Evolutionary conservation across 2,888 invertebrate genomes (phyloP).

Genomic region (Orthosia gracilis): DNA sequence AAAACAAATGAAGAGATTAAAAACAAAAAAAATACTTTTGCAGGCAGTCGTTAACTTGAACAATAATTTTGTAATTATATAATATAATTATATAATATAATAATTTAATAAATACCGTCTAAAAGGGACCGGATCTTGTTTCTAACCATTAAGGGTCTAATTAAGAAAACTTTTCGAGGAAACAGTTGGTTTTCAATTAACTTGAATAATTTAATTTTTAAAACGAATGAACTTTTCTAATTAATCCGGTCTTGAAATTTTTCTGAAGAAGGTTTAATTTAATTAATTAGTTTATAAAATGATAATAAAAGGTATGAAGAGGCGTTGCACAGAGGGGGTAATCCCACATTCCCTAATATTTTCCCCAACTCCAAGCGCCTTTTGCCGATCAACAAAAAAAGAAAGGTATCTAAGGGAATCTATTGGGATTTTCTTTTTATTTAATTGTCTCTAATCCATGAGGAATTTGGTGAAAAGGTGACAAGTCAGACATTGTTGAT

Average conservation of each 20-base stretch:
- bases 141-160: slow-evolving; percentile 53
- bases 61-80: no score
- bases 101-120: slow-evolving; percentile 37
- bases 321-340: no score
- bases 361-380: no score
- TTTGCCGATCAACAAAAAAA: no score
- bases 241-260: slow-evolving; percentile 45
- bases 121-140: slow-evolving; percentile 48
- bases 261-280: slow-evolving; percentile 34
- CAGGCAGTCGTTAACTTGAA: slow-evolving; percentile 14
- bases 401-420: neutral
- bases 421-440: neutral
- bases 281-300: slow-evolving; percentile 26
- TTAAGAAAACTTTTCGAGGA: slow-evolving; percentile 62
- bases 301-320: neutral
- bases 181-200: slow-evolving; percentile 60
- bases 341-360: no score
- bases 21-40: neutral
- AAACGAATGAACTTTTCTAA: slow-evolving; percentile 45
- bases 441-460: neutral
- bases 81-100: no score
- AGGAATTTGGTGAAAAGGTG: no score
- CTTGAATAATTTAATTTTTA: slow-evolving; percentile 61
- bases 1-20: neutral
- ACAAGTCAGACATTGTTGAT: neutral